A percentile compares a stretch with the other conserved stretches of the same genome.
These are phyloP conservation scores for Amblyornis subalaris DNA, from an alignment of 2,113 vertebrate genomes.

Conservation along the genomic window DNA sequence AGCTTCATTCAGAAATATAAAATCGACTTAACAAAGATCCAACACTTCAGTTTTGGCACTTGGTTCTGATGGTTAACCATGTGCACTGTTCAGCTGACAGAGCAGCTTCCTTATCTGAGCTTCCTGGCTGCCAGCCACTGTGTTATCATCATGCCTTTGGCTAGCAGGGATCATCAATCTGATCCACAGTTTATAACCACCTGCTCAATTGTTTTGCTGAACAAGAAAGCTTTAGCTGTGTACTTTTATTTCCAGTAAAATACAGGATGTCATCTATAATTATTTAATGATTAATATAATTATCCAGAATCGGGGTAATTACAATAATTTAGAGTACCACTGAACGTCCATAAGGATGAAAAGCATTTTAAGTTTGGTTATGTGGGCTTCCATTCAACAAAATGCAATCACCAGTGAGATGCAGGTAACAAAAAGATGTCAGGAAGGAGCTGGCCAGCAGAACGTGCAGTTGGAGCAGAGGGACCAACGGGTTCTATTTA, in stretches of 20 bases:
- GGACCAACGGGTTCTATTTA: not conserved
- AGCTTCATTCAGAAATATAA: constrained; percentile 1
- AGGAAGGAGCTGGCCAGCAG: not conserved
- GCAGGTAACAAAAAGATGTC: not conserved
- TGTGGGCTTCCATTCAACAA: not conserved
- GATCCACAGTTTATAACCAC: constrained; percentile 6
- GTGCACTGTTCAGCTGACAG: not conserved
- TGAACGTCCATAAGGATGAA: not conserved
- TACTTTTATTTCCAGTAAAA: not conserved
- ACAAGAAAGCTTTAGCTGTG: not conserved
- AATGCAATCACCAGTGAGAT: not conserved
- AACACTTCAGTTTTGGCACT: not conserved
- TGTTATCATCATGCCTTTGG: not conserved
- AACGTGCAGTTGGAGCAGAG: not conserved
- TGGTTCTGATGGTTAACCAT: not conserved
- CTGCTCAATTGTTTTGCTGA: not conserved
- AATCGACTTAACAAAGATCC: not conserved
- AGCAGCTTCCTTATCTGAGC: not conserved
- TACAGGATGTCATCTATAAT: not conserved
- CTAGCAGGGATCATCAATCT: not conserved
- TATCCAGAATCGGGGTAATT: not conserved
- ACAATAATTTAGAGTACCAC: not conserved
- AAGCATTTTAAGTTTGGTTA: not conserved
- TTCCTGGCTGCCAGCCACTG: constrained; percentile 13
- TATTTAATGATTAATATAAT: not conserved